These are phyloP conservation scores for Plusia festucae DNA, from an alignment of 2,888 invertebrate species.

Conservation along the genomic window DNA sequence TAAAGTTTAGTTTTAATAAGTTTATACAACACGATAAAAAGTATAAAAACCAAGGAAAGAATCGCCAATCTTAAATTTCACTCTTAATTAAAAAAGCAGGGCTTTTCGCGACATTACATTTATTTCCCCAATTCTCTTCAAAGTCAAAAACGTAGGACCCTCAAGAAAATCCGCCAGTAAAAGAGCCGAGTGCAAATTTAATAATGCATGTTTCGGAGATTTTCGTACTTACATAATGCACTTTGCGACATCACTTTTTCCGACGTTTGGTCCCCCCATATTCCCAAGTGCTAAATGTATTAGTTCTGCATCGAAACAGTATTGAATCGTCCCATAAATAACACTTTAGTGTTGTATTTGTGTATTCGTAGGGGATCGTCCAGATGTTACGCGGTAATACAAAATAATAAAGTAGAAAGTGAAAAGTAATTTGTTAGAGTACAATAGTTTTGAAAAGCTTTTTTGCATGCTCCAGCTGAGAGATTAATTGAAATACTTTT, in stretches of 20 bases:
- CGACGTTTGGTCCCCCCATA: constrained; percentile 60
- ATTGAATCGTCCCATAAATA: constrained; percentile 70
- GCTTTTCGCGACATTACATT: constrained; percentile 36
- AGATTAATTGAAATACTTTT: constrained; percentile 40
- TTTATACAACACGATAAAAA: not conserved
- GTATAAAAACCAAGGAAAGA: not conserved
- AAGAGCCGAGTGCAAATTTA: constrained; percentile 55
- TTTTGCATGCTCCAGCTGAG: constrained; percentile 41
- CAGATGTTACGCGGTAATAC: constrained; percentile 55
- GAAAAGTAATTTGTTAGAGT: constrained; percentile 59
- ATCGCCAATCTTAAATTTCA: constrained; percentile 16
- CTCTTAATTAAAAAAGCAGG: constrained; percentile 33
- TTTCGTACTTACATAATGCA: constrained; percentile 58
- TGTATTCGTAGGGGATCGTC: constrained; percentile 52
- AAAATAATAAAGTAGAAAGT: constrained; percentile 45
- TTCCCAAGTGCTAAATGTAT: constrained; percentile 77
- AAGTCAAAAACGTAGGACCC: constrained; percentile 36
- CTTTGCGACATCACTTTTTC: constrained; percentile 56
- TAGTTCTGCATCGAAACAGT: constrained; percentile 71
- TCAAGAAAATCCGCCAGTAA: constrained; percentile 50
- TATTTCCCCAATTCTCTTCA: constrained; percentile 52
- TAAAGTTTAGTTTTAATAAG: too few species aligned
- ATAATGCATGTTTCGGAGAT: constrained; percentile 63
- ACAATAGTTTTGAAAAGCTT: constrained; percentile 45
- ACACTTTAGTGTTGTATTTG: constrained; percentile 58